phyloP scores from a whole-genome alignment of 2,113 vertebrate genomes.

The Oriolus oriolus region DNA sequence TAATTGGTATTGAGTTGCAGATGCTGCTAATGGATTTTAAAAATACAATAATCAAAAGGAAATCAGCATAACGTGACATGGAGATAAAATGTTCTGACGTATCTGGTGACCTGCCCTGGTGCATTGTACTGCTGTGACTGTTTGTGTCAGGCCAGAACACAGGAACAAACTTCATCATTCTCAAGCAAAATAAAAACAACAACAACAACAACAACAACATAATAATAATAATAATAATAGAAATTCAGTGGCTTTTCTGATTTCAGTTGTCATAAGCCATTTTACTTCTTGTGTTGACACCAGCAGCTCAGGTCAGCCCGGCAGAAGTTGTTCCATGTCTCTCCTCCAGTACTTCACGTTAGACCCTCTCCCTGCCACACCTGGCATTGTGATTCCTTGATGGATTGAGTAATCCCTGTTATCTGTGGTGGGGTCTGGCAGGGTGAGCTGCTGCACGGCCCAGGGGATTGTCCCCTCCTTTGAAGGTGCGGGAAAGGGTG shows the following conservation, averaged over 20 bases:
- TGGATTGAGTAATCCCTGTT: background rate
- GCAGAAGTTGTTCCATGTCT: background rate
- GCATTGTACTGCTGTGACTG: rapidly evolving
- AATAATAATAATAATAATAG: background rate
- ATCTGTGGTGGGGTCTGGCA: background rate
- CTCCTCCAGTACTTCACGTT: rapidly evolving
- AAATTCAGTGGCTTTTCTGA: background rate
- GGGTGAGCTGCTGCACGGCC: background rate
- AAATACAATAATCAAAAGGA: slow-evolving; percentile 24
- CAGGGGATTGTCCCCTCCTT: background rate
- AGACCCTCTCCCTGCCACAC: rapidly evolving
- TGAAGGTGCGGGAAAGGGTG: rapidly evolving
- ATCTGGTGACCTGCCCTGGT: background rate
- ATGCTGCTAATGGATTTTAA: background rate
- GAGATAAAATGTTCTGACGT: background rate
- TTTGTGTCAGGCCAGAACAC: background rate
- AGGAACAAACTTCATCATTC: background rate
- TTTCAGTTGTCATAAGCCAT: background rate
- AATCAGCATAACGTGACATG: background rate
- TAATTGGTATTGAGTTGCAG: slow-evolving; percentile 36
- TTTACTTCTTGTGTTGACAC: background rate
- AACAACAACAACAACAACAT: too few relatives aligned
- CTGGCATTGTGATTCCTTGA: background rate
- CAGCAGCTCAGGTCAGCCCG: background rate
- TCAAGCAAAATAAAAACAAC: background rate